Evolutionary conservation across 2,888 invertebrate species (phyloP), one percentile per base, ranked within the genome.

Genomic region (Phymatocera aterrima): DNA sequence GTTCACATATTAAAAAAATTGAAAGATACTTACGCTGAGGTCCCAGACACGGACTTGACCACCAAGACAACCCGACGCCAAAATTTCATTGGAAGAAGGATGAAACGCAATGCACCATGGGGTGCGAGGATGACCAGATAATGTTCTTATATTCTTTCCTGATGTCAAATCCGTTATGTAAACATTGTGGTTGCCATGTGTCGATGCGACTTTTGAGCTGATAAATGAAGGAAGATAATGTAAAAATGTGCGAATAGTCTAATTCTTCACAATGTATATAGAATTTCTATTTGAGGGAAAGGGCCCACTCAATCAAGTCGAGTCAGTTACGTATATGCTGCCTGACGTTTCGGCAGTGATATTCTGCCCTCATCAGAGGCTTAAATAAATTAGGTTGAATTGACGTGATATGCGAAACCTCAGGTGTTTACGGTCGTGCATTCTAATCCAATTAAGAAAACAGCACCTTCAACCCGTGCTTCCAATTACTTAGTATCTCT

Each of bases 41-140:
- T 97, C 97, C 97, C 97, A 97, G 61, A 97, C 96, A 83, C 97
- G 92, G 74, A 97, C 97, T 93, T 97, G 96, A 8, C 97, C 97
- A 6, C 95, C 96, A 0, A 97, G 93, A 89, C 97, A 97, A 0
- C 97, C 97, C 1, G 97, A 96, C 34, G 97, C 97, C 64, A 97
- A 93, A 72, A 97, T 94, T 86, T 97, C 95, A 87, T 95, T 95
- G 79, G 94, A 95, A 6, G 95, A 94, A 0, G 97, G 97, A 91
- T 97, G 97, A 90, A 97, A 97, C 57, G 96, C 96, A 74, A 97
- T 94, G 87, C 96, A 96, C 97, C 97, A 97, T 0, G 97, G 97
- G 15, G 97, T 97, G 46, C 97, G 92, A 1, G 96, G 96, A 91
- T 97, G 97, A 0, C 97, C 97, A 48, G 93, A 93, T 77, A 97